These are phyloP conservation scores for Sinopyrophorus schimmeli DNA, from an alignment of 2,888 invertebrate species.

Conservation along the genomic window DNA sequence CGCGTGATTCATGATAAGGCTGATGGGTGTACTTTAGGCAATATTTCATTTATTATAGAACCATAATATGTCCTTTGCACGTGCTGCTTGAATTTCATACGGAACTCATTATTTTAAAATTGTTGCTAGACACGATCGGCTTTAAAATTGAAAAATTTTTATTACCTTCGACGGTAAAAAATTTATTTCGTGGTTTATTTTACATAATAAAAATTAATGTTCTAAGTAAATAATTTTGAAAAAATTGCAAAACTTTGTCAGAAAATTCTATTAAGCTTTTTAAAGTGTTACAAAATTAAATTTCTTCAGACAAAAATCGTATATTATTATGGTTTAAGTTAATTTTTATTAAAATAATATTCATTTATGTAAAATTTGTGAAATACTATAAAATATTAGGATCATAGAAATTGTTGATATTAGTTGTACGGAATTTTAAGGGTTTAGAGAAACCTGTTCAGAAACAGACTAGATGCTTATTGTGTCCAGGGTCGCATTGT, in stretches of 20 bases:
- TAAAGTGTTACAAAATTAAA: too few species aligned
- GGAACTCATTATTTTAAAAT: conserved; percentile 29
- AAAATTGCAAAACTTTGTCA: too few species aligned
- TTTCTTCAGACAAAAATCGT: too few species aligned
- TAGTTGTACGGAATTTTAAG: conserved; percentile 21
- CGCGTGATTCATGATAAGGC: conserved; percentile 35
- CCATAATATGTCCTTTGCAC: conserved; percentile 29
- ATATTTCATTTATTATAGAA: conserved; percentile 35
- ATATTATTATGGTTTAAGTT: too few species aligned
- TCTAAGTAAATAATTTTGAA: too few species aligned
- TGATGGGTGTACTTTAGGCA: conserved; percentile 34
- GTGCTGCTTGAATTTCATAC: conserved; percentile 31
- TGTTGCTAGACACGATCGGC: conserved; percentile 12
- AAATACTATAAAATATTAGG: too few species aligned
- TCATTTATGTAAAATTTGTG: too few species aligned
- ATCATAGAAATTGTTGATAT: conserved; percentile 14
- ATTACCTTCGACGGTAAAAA: background rate
- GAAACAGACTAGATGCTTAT: conserved; percentile 34
- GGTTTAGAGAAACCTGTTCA: conserved; percentile 20
- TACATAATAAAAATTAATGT: too few species aligned
- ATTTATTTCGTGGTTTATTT: too few species aligned
- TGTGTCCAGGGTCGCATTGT: conserved; percentile 44
- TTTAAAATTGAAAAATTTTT: conserved; percentile 10
- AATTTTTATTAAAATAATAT: too few species aligned
- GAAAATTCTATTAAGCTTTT: too few species aligned